Evolutionary conservation across 2,113 vertebrate species (phyloP).

Genomic region (Recurvirostra avosetta): DNA sequence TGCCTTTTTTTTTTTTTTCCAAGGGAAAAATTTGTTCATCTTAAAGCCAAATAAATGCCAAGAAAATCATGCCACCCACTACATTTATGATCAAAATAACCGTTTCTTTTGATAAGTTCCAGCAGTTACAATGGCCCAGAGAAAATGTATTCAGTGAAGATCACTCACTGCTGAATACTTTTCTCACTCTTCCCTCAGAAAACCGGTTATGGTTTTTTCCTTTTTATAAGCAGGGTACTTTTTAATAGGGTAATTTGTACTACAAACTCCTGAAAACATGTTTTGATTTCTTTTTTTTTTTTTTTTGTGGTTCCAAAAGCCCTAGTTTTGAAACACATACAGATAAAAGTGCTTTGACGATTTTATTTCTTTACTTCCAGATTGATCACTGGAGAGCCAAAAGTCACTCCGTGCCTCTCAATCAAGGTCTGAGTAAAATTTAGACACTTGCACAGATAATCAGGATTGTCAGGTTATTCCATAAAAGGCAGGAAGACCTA

Average conservation of each 20-base stretch:
- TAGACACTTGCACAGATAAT: not conserved
- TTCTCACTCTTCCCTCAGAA: slow-evolving; percentile 1
- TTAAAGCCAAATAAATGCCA: slow-evolving; percentile 37
- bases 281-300: not conserved
- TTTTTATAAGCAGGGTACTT: slow-evolving; percentile 5
- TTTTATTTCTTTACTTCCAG: not conserved
- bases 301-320: not conserved
- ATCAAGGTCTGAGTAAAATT: not conserved
- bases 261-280: slow-evolving; percentile 21
- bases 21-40: not conserved
- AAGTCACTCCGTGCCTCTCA: slow-evolving; percentile 7
- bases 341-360: not conserved
- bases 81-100: slow-evolving; percentile 51
- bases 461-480: not conserved
- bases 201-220: not conserved
- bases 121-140: slow-evolving; percentile 36
- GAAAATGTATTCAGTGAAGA: slow-evolving; percentile 52
- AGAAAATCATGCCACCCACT: slow-evolving; percentile 37
- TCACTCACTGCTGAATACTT: slow-evolving; percentile 26
- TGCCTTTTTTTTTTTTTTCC: not conserved
- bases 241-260: slow-evolving; percentile 51
- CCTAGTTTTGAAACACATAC: not conserved
- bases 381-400: slow-evolving; percentile 14
- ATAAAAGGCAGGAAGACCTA: not conserved
- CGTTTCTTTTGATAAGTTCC: slow-evolving; percentile 39